Conservation (phyloP, 35 echinoderm and acorn worm species). For the Lytechinus variegatus region DNA sequence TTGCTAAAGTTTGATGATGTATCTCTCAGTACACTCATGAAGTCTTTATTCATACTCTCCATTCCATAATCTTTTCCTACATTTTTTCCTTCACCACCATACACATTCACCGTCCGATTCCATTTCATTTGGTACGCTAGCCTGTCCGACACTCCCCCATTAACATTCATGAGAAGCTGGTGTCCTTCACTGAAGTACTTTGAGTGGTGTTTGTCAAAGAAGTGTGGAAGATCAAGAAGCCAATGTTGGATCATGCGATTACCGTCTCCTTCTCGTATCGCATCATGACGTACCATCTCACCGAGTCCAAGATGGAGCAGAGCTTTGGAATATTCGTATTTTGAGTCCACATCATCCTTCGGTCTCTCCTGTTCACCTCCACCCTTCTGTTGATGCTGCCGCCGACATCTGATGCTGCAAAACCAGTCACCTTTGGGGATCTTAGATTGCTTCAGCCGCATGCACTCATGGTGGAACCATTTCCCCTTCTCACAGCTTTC, state of each 20-base stretch:
- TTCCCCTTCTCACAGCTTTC: neutral
- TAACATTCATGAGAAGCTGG: neutral
- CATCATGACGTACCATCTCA: constrained; percentile 22
- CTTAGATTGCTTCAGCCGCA: neutral
- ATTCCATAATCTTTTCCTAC: neutral
- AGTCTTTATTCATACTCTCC: neutral
- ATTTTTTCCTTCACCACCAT: neutral
- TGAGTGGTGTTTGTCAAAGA: neutral
- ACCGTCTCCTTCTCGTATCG: neutral
- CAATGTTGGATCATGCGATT: constrained; percentile 36
- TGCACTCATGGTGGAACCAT: constrained; percentile 26
- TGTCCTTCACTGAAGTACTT: neutral
- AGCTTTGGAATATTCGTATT: constrained; percentile 17
- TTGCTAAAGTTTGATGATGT: too few relatives aligned
- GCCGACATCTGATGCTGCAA: neutral
- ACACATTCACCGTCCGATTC: neutral
- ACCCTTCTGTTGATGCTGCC: neutral
- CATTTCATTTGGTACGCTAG: neutral
- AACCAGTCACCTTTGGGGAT: neutral
- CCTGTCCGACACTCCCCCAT: neutral
- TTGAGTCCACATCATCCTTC: neutral
- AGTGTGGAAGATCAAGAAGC: neutral
- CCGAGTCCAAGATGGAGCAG: neutral
- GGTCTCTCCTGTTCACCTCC: neutral
- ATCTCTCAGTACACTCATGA: neutral